Evolutionary conservation across 2,113 vertebrate genomes (phyloP).

Genomic region (Arenaria interpres): DNA sequence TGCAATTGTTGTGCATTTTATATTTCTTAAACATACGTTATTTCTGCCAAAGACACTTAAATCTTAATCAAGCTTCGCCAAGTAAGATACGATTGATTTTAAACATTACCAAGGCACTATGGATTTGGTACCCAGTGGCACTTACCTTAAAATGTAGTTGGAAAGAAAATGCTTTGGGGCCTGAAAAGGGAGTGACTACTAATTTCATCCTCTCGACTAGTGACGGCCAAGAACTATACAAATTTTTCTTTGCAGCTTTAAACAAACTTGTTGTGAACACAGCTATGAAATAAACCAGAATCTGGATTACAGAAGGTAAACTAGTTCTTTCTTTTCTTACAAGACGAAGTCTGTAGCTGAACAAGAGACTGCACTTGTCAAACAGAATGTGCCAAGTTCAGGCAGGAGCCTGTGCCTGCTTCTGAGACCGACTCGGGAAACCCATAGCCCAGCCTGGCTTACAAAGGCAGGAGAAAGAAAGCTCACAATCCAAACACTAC

Average conservation of each 20-base stretch:
- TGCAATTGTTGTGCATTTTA: neutral
- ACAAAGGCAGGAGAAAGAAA: neutral
- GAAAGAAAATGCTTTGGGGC: slow-evolving; percentile 4
- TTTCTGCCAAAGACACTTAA: neutral
- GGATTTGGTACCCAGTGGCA: neutral
- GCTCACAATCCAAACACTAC: neutral
- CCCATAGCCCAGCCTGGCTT: neutral
- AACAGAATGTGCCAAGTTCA: neutral
- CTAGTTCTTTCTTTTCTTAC: neutral
- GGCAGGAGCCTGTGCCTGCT: neutral
- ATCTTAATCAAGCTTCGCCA: neutral
- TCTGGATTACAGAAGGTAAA: neutral
- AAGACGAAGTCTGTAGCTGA: neutral
- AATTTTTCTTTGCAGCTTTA: neutral
- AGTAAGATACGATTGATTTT: neutral
- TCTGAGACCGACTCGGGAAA: neutral
- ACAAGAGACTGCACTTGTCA: neutral
- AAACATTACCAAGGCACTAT: neutral
- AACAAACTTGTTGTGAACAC: slow-evolving; percentile 13
- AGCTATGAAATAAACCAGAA: slow-evolving; percentile 45
- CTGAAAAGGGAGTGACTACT: neutral
- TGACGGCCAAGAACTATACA: neutral
- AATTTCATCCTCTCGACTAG: neutral
- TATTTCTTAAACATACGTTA: neutral
- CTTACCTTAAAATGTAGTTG: neutral